phyloP scores from a whole-genome alignment of 2,113 vertebrate species.

The Protobothrops mucrosquamatus region DNA sequence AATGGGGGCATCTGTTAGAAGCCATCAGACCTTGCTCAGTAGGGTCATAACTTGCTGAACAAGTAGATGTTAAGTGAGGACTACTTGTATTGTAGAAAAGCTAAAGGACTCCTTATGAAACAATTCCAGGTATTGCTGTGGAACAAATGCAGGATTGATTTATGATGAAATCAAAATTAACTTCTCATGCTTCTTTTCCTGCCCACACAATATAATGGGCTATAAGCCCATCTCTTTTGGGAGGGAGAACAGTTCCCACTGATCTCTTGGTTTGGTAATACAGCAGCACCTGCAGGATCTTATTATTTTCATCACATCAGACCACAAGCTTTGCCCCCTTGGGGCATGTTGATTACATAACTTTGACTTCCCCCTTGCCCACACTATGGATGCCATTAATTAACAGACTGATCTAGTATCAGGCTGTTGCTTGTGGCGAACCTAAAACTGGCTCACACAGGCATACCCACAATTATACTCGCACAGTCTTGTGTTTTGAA shows the following conservation, averaged over 20 bases:
- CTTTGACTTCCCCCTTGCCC: neutral
- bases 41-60: neutral
- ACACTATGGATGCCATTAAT: neutral
- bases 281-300: neutral
- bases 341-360: neutral
- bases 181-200: neutral
- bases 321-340: neutral
- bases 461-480: neutral
- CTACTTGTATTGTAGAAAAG: neutral
- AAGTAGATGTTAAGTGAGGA: neutral
- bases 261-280: neutral
- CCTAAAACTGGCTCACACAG: neutral
- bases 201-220: neutral
- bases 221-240: neutral
- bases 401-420: neutral
- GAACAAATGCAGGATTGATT: neutral
- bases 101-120: neutral
- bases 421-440: neutral
- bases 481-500: neutral
- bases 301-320: neutral
- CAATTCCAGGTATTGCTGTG: neutral
- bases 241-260: neutral
- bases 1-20: neutral
- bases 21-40: neutral
- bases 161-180: neutral